These are phyloP conservation scores for Cinara cedri DNA, from an alignment of 2,888 invertebrate species.

Conservation along the genomic window DNA sequence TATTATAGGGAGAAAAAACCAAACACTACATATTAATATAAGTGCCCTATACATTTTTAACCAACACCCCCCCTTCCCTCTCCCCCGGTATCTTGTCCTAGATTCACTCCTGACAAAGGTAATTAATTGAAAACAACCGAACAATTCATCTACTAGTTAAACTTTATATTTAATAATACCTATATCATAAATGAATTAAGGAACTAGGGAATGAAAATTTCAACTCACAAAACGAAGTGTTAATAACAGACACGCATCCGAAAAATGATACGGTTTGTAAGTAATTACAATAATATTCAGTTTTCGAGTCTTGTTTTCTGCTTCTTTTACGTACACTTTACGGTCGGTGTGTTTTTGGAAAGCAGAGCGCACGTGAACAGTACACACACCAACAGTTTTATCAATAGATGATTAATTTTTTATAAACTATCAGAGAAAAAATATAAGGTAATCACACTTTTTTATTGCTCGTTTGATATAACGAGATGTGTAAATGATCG, in stretches of 20 bases:
- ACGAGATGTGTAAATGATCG: slow-evolving; percentile 43
- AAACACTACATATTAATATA: too few species aligned
- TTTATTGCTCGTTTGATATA: slow-evolving; percentile 19
- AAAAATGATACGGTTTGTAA: slow-evolving; percentile 46
- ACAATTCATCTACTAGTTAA: too few species aligned
- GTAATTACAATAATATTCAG: slow-evolving; percentile 22
- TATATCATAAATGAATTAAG: too few species aligned
- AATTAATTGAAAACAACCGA: too few species aligned
- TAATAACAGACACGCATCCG: not conserved
- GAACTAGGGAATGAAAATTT: too few species aligned
- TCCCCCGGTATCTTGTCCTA: too few species aligned
- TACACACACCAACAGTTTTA: slow-evolving; percentile 15
- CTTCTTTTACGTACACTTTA: slow-evolving; percentile 28
- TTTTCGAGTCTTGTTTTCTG: not conserved
- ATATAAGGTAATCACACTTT: slow-evolving; percentile 21
- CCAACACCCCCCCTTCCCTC: too few species aligned
- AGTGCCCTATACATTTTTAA: too few species aligned
- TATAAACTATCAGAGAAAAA: not conserved
- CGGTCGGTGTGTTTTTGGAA: slow-evolving; percentile 42
- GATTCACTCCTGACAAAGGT: too few species aligned
- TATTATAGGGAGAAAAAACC: too few species aligned
- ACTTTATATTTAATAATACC: too few species aligned
- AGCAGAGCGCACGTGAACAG: slow-evolving; percentile 43
- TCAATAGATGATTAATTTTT: slow-evolving; percentile 30
- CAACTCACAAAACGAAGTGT: too few species aligned